Evolutionary conservation across 2,113 vertebrate genomes (phyloP).

Genomic region (Nestor notabilis): DNA sequence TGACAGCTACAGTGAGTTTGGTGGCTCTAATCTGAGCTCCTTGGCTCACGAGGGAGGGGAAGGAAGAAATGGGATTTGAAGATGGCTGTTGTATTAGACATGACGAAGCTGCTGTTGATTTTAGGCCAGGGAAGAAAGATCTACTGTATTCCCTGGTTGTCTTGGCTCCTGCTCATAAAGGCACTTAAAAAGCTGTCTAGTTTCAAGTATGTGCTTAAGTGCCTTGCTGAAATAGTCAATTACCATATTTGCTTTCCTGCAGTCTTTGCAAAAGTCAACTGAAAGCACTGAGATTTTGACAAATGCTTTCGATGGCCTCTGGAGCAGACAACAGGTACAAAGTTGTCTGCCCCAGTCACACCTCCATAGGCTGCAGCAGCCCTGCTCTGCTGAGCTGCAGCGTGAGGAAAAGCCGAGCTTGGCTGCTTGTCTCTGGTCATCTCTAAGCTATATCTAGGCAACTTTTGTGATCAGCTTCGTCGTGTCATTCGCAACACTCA

Average conservation of each 20-base stretch:
- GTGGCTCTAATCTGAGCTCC: background rate
- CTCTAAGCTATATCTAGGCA: background rate
- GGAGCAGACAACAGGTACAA: background rate
- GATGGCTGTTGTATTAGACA: background rate
- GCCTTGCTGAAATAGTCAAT: background rate
- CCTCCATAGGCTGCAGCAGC: background rate
- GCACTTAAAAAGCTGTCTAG: conserved; percentile 19
- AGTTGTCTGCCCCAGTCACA: background rate
- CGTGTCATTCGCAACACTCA: background rate
- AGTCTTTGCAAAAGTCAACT: background rate
- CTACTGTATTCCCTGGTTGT: background rate
- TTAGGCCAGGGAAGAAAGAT: background rate
- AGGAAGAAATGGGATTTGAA: background rate
- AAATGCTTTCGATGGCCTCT: fast-evolving
- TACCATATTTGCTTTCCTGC: background rate
- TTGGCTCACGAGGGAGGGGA: fast-evolving
- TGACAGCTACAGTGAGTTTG: background rate
- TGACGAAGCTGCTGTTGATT: background rate
- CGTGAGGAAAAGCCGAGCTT: background rate
- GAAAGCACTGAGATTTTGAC: background rate
- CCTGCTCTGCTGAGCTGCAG: background rate
- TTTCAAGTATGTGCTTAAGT: conserved; percentile 38
- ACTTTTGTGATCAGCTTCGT: background rate
- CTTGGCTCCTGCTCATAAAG: conserved; percentile 7
- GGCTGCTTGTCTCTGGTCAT: background rate